phyloP scores from a whole-genome alignment of 2,113 vertebrate genomes.

The Atractosteus spatula region DNA sequence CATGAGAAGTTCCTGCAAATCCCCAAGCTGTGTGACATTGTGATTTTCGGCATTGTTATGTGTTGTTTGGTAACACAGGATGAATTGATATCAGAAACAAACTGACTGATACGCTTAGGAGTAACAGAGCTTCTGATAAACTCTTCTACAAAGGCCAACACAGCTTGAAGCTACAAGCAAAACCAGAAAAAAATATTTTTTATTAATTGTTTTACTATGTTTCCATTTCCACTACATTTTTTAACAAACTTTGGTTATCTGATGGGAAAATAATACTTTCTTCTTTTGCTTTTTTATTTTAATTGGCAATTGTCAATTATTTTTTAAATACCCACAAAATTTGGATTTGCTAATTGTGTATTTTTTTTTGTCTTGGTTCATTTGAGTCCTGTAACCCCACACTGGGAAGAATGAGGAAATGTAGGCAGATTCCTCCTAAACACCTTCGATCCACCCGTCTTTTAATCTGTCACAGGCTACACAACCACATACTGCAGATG shows the following conservation, averaged over 20 bases:
- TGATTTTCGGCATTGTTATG: neutral
- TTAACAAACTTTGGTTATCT: conserved; percentile 3
- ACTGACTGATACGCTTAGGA: neutral
- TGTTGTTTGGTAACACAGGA: conserved; percentile 2
- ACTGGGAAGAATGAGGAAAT: no score
- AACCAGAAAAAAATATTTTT: neutral
- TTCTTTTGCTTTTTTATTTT: no score
- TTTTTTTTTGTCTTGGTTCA: no score
- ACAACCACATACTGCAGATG: no score
- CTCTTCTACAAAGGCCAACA: neutral
- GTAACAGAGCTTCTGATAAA: neutral
- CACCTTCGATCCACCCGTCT: no score
- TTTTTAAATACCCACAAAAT: no score
- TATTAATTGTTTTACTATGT: conserved; percentile 10
- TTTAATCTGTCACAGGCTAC: no score
- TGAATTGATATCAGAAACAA: conserved; percentile 1
- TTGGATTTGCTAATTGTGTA: no score
- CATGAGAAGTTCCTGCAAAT: neutral
- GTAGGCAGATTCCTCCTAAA: no score
- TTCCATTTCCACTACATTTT: neutral
- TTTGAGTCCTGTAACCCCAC: no score
- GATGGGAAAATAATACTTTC: neutral
- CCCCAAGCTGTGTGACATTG: conserved; percentile 5
- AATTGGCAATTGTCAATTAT: no score
- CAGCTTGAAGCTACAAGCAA: neutral